Base-by-base conservation (phyloP, 2,888 invertebrate genomes). In the Pycnomerus fuliginosus region DNA sequence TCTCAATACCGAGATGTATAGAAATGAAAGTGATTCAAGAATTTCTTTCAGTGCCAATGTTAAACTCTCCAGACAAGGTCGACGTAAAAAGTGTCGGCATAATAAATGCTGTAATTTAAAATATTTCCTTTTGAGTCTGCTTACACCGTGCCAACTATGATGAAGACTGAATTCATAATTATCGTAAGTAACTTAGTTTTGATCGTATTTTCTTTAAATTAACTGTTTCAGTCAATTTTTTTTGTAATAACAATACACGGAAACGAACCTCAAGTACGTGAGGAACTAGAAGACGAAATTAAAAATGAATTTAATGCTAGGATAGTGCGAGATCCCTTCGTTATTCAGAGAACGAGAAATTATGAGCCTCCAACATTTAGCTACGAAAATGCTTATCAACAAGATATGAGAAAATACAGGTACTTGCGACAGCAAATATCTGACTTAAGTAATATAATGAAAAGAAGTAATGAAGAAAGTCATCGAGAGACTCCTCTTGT, bases 21-120 rank as follows among this genome's bases (percentile, higher is more conserved):
- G 67, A 70, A 69, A 68, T 56, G 67, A 67, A 69, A 68, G 68
- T 62, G 58, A 55, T 47, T 51, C 39, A 44, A 44, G 53, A 50
- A 60, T 58, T 55, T 63, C 60, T 60, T 58, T 62, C 69, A 69
- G 68, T 69, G 64, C 61, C 68, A 68, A 65, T 65, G 65, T 63
- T 64, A 62, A 56, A 44, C 47, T 50, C 47, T 46, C 53, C 47
- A 58, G 58, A 53, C 59, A 61, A 63, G 61, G 62, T 64, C 57
- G 61, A 22, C 13, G 14, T 11, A 22, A 29, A 41, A 35, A 35
- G 14, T 15, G n/a, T 16, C 30, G 3, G 14, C 12, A 15, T 38
- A 27, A 11, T 15, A 13, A 12, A 15, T 25, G 22, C 11, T 2
- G 10, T 14, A 32, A 32, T 32, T 24, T 25, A 23, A 11, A 32